A percentile compares a stretch with the other conserved stretches of the same genome.
phyloP scores from a whole-genome alignment of 2,113 vertebrate species.

The Butorides virescens region DNA sequence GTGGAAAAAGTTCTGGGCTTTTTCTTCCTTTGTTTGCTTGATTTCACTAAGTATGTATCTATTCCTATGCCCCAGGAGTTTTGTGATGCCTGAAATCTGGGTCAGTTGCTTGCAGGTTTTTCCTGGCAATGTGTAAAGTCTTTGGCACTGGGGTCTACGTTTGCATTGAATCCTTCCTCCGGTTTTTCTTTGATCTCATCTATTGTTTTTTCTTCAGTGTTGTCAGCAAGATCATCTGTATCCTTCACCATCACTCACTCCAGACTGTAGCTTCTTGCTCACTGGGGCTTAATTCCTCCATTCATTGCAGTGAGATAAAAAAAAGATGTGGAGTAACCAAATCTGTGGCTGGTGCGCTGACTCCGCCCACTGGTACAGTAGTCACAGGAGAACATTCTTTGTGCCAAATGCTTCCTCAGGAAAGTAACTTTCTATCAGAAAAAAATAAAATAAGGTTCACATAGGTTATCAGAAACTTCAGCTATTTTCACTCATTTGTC shows the following conservation, averaged over 20 bases:
- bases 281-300: background rate
- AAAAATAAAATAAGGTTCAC: background rate
- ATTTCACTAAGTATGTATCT: background rate
- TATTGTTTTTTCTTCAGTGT: background rate
- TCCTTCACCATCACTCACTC: background rate
- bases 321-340: background rate
- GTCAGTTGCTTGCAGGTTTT: background rate
- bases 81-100: background rate
- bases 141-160: background rate
- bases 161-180: background rate
- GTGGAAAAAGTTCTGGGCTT: conserved; percentile 13
- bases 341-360: background rate
- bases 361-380: background rate
- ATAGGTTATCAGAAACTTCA: background rate
- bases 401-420: background rate
- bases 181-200: background rate
- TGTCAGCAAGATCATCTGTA: background rate
- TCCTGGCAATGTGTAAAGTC: background rate
- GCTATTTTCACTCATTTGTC: background rate
- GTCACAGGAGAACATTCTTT: background rate
- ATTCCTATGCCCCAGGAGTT: background rate
- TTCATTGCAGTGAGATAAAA: background rate
- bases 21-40: background rate
- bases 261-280: background rate
- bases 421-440: background rate